Conservation (phyloP, 2,888 invertebrate genomes). For the Acrocyrtus sp. region DNA sequence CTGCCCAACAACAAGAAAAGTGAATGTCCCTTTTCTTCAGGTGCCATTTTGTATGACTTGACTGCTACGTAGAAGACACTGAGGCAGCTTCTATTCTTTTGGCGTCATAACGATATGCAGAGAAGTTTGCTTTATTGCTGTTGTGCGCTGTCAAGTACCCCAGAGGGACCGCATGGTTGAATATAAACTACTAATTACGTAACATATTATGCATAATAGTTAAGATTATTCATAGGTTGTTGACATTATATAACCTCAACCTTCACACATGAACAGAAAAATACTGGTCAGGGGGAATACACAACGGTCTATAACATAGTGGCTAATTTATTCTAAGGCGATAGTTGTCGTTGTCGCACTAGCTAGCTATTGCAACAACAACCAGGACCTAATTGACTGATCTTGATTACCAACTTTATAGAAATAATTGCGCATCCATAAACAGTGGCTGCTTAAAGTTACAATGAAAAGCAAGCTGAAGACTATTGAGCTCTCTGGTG, state of each 20-base stretch:
- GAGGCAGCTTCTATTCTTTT: not conserved
- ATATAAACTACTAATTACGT: no score
- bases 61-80: not conserved
- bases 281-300: not conserved
- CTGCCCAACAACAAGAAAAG: constrained; percentile 23
- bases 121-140: no score
- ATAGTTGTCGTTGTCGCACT: not conserved
- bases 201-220: no score
- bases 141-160: no score
- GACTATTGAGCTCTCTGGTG: no score
- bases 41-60: not conserved
- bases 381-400: not conserved
- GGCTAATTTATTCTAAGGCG: no score
- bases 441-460: no score
- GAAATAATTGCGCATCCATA: no score
- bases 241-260: constrained; percentile 47
- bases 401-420: no score
- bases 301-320: constrained; percentile 34
- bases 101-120: no score
- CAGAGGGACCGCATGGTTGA: no score
- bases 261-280: constrained; percentile 12
- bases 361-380: not conserved
- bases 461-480: no score
- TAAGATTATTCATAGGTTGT: constrained; percentile 18
- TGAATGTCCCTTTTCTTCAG: constrained; percentile 16